phyloP scores from a whole-genome alignment of 2,797 vertebrate species.

The Centroberyx gerrardi region DNA sequence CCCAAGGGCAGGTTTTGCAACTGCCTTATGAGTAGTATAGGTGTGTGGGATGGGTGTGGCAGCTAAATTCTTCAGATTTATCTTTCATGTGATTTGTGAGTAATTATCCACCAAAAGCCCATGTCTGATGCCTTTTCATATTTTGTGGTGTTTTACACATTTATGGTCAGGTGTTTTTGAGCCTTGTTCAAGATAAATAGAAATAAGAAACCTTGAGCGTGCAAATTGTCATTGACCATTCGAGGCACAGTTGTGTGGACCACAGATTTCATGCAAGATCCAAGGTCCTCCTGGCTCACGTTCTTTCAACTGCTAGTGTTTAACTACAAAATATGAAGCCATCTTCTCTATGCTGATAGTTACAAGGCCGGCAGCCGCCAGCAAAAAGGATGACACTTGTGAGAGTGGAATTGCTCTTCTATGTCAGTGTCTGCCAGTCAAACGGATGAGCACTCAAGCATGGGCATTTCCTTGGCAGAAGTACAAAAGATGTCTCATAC shows the following conservation, averaged over 20 bases:
- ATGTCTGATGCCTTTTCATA: conserved; percentile 36
- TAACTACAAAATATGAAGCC: conserved; percentile 28
- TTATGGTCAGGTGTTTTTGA: conserved; percentile 28
- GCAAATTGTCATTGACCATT: background rate
- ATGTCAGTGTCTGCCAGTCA: conserved; percentile 57
- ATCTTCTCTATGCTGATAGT: conserved; percentile 24
- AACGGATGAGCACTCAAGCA: conserved; percentile 62
- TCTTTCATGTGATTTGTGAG: conserved; percentile 73
- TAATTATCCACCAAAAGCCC: conserved; percentile 50
- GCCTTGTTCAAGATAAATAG: background rate
- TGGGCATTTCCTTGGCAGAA: conserved; percentile 56
- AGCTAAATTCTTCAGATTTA: conserved; percentile 76
- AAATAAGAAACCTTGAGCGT: background rate
- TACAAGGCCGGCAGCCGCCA: conserved; percentile 26
- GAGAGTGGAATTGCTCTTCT: conserved; percentile 56
- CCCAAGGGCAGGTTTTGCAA: conserved; percentile 81
- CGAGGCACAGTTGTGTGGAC: background rate
- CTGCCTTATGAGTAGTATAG: conserved; percentile 71
- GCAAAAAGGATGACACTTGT: conserved; percentile 50
- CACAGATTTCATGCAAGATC: background rate
- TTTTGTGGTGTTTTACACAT: conserved; percentile 6
- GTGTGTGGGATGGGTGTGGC: conserved; percentile 78
- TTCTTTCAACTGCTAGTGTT: conserved; percentile 9
- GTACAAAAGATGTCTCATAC: conserved; percentile 50
- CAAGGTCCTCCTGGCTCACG: background rate